Base-by-base conservation (phyloP, 1,140 invertebrate species). In the Micrasema longulum region DNA sequence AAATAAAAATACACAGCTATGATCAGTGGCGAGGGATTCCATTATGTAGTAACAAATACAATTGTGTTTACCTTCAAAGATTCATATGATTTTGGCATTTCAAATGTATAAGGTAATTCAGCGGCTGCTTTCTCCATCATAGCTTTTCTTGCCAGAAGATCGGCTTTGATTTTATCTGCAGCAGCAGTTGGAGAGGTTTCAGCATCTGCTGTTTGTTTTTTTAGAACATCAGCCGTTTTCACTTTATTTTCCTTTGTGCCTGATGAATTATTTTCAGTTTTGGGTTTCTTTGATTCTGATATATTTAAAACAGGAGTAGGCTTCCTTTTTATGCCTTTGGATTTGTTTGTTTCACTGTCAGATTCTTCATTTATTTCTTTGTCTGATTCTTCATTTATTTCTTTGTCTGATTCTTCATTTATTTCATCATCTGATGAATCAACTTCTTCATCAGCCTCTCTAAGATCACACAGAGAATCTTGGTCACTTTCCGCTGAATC, bases 101-200 rank as follows among this genome's bases (percentile, higher is more conserved):
- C 78, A 77, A 89, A 93, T n/a, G 88, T 91, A 69, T 88, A 91
- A 0, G 91, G 90, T n/a, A 93, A 78, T 77, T 92, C 89, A 70
- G 88, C 84, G 66, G 86, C 83, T 2, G 88, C 89, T 77, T 86
- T 83, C 71, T 91, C 88, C 83, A 88, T 88, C 31, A 86, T 80
- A 76, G 83, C 78, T 79, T 86, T 87, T 72, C 79, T 78, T 65
- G 80, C 81, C 36, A 81, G 70, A 22, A 83, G 76, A 75, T 86
- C 82, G 18, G 78, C 66, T 72, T 79, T 80, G 16, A 82, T 80
- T 73, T 69, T 71, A 45, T 76, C 43, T 9, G 16, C 50, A 6
- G n/a, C 18, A 14, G 57, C 79, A 80, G 69, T 71, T 52, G n/a
- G n/a, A n/a, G n/a, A 26, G 74, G 48, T 65, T 77, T 77, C 79